Base-by-base conservation (phyloP, 2,888 invertebrate genomes). In the Lacanobia oleracea region DNA sequence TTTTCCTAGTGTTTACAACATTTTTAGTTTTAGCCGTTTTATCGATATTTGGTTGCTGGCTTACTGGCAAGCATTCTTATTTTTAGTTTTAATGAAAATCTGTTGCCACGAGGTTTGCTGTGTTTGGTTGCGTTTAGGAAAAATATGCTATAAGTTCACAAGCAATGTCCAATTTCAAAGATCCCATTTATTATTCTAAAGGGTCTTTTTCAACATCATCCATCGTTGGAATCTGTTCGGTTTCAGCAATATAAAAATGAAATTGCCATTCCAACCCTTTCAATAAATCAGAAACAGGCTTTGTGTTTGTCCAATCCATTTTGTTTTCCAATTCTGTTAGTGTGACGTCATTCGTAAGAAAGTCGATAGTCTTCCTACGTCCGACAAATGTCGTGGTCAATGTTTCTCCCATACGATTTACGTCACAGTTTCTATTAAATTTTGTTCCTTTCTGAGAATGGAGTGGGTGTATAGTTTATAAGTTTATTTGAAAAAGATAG, bases 331-430 rank as follows among this genome's bases (percentile, higher is more conserved):
- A 77, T 82, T 72, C 62, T 43, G 62, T 72, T 68, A 51, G 54
- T 51, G 43, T 85, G 83, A 82, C 85, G 75, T 79, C 82, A 85
- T 69, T 10, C 16, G 33, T 14, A 68, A 71, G 72, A 79, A 85
- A 79, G 72, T 69, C 74, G 51, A 79, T 83, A 60, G 45, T 66
- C 33, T 60, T 73, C 61, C 62, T 50, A 74, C 69, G 60, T 54
- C 21, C 14, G 14, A 60, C 59, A 79, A 75, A 72, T 64, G 72
- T 74, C 65, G 61, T 54, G 67, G 72, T 82, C 72, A 79, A 57
- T 62, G 57, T 62, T 64, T 56, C 33, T 81, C 48, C 21, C 53
- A 45, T 21, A 69, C n/a, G 23, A 50, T 27, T 48, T 64, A 62
- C 82, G 81, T 66, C 72, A 81, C 16, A 53, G 51, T 57, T 63